Base-by-base conservation (phyloP, 2,113 vertebrate genomes). In the Nansenia antarctica region DNA sequence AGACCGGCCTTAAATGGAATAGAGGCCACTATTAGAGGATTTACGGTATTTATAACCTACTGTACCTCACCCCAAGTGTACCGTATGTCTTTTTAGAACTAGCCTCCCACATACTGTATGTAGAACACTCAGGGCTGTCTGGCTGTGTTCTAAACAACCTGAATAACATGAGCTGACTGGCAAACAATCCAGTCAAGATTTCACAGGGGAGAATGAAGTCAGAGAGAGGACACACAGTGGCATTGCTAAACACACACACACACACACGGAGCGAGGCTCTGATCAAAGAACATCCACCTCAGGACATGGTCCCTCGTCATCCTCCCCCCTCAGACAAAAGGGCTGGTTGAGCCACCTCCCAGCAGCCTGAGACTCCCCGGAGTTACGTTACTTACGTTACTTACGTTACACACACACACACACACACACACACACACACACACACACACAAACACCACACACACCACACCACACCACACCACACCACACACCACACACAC, bases 341-440 rank as follows among this genome's bases (percentile, higher is more conserved):
- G n/a, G 45, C 45, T 49, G 1, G n/a, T 49, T 49, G n/a, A 22
- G 45, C 45, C 45, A 49, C 45, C 45, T 49, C n/a, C 1, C 45
- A 22, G 45, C n/a, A 49, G n/a, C 45, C 45, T 4, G n/a, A 20
- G 45, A 49, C 45, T 49, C n/a, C 20, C 45, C 20, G 45, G n/a
- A 49, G 45, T 49, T 49, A 1, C 45, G 45, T 49, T 49, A 42
- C 3, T 11, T 5, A 14, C 3, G 45, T 49, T 6, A n/a, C 18
- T n/a, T 15, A 5, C 20, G 45, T 15, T n/a, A 34, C 64, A 47
- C 70, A 47, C 15, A 63, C 14, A 73, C 70, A 70, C 37, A 78
- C 12, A 29, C 31, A 34, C 58, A 20, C 58, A 8, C 31, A 32
- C 65, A 49, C 42, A 75, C 24, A 20, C 26, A 67, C 62, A 70